Evolutionary conservation across 2,113 vertebrate species (phyloP), one percentile per base, ranked within the genome.

Genomic region (Canis aureus): DNA sequence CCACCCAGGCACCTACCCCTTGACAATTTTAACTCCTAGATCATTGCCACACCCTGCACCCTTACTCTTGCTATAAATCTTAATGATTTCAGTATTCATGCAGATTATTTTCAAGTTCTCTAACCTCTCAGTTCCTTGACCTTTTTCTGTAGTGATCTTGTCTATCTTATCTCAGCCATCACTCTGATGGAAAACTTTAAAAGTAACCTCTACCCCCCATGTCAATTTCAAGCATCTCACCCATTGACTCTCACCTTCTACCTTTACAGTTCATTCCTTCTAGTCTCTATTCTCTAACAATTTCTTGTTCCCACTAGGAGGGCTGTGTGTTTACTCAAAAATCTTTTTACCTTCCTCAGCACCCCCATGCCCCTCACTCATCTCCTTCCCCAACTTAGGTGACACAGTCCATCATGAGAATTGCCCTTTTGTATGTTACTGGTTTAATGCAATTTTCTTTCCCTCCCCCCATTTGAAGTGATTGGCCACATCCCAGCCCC

Each of bases 121-220:
- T 32, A 23, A 69, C 23, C 4, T 91, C 74, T 94, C 49, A 91
- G 29, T 89, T 95, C 71, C 91, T 92, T 91, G 27, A 84, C 49
- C 29, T 88, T 95, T 88, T 79, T 43, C 57, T 87, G n/a, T 49
- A 67, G 6, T 81, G 27, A 89, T 81, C 55, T 55, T 94, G 29
- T 35, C 78, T 17, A 81, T 59, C 25, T 0, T 3, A 16, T 79
- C 25, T 91, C 57, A 92, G 13, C 10, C 25, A 67, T 71, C 20
- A 71, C 16, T 53, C 8, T 74, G 32, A 81, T 0, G n/a, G n/a
- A 93, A 89, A 92, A 80, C 55, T 5, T 29, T 35, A 27, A 51
- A 35, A 62, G n/a, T 89, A 49, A 64, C 51, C 53, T 92, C 69
- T 29, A 8, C 38, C 4, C 13, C 64, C 11, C 49, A 16, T 19